A percentile compares a stretch with the other conserved stretches of the same genome.
phyloP scores from a whole-genome alignment of 2,113 vertebrate genomes.

The Paedocypris sp. region DNA sequence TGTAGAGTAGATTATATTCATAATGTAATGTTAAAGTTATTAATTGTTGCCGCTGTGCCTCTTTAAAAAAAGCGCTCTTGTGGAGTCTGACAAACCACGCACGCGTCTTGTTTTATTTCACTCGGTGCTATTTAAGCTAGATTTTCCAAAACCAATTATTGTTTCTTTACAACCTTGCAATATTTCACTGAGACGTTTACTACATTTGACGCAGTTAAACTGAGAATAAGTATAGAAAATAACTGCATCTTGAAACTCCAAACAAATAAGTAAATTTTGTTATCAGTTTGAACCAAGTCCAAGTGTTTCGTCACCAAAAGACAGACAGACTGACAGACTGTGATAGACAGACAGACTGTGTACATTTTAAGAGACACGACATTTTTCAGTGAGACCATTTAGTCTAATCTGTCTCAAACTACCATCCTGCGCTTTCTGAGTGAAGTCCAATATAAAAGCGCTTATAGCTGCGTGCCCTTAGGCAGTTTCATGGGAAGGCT shows the following conservation, averaged over 20 bases:
- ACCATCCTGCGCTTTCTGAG: constrained; percentile 11
- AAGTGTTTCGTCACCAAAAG: too few species aligned
- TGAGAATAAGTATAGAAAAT: too few species aligned
- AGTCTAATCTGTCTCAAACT: constrained; percentile 3
- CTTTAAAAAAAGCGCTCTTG: constrained; percentile 41
- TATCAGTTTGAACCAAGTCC: too few species aligned
- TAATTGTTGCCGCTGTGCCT: constrained; percentile 45
- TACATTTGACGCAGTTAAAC: background rate
- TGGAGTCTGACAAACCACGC: constrained; percentile 49
- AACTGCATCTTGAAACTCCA: too few species aligned
- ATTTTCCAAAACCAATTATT: constrained; percentile 41
- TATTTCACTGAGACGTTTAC: background rate
- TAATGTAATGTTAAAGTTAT: constrained; percentile 31
- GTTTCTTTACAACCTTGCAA: constrained; percentile 11
- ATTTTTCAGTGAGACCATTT: background rate
- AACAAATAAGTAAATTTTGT: too few species aligned
- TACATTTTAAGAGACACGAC: background rate
- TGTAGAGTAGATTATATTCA: too few species aligned
- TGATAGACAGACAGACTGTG: too few species aligned
- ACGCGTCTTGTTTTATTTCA: constrained; percentile 51
- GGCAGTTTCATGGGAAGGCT: constrained; percentile 54
- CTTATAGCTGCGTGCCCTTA: constrained; percentile 50
- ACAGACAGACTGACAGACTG: too few species aligned
- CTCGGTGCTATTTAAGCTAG: constrained; percentile 41
- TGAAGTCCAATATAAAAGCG: constrained; percentile 43